phyloP scores from a whole-genome alignment of 2,113 vertebrate genomes.

The Potamarius usumacintae region DNA sequence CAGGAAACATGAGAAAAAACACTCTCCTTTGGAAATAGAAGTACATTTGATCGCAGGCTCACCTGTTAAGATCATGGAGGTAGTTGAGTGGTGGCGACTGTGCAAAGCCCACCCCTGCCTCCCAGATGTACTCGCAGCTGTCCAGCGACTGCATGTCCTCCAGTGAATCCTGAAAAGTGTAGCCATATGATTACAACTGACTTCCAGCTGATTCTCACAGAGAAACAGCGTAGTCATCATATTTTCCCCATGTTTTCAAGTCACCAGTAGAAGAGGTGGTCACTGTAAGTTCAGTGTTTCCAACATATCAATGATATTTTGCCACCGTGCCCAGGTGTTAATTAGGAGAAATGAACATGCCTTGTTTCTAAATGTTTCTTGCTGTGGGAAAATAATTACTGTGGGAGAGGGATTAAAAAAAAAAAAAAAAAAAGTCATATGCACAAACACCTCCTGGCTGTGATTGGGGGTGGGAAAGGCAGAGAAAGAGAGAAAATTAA shows the following conservation, averaged over 20 bases:
- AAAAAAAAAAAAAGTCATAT: background rate
- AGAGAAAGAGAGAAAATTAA: background rate
- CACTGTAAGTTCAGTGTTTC: background rate
- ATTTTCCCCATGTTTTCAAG: background rate
- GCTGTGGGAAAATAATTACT: background rate
- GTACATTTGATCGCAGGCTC: constrained; percentile 56
- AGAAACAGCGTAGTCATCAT: background rate
- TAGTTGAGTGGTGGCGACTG: constrained; percentile 94
- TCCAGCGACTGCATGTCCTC: constrained; percentile 94
- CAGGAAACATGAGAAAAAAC: constrained; percentile 16
- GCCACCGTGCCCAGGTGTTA: no score
- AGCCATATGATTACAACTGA: background rate
- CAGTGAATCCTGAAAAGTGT: constrained; percentile 80
- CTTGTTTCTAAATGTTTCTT: background rate
- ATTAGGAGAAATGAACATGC: no score
- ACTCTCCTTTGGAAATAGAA: background rate
- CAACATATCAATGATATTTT: background rate
- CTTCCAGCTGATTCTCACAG: background rate
- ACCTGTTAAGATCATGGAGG: constrained; percentile 94
- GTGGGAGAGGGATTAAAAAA: background rate
- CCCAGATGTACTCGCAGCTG: constrained; percentile 99
- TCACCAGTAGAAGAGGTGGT: no score
- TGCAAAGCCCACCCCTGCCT: constrained; percentile 95
- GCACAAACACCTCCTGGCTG: background rate
- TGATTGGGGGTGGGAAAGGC: background rate